Base-by-base conservation (phyloP, 2,888 invertebrate genomes). In the Orchestes rusci region DNA sequence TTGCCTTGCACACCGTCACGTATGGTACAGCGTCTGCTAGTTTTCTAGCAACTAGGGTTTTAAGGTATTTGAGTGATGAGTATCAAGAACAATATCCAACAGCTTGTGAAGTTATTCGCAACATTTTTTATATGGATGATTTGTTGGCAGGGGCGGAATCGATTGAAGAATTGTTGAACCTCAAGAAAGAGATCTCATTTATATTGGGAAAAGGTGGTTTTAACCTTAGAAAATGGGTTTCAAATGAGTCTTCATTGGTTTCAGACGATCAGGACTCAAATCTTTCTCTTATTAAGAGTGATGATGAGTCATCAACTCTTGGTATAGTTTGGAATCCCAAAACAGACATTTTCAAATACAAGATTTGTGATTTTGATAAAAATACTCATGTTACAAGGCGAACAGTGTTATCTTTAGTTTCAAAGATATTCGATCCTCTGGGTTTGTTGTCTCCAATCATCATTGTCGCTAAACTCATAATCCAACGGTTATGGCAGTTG, bases 361-460 rank as follows among this genome's bases (percentile, higher is more conserved):
- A 3, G 17, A 39, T 30, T 15, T 8, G 35, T 8, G 23, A 35
- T 16, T 16, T 42, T 16, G 16, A 18, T 8, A 42, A 10, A 8
- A 4, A 20, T 4, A 20, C 10, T 4, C 10, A n/a, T 12, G 13
- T 37, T 12, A 37, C 37, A 5, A 37, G 27, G 15, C 2, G 37
- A 2, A 16, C n/a, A 2, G 16, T 39, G 8, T 5, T 34, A 3
- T 34, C 34, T 2, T 2, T 4, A 3, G 3, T 3, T 16, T 2
- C 34, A 2, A 31, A 51, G 16, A 48, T 51, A 19, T 52, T 50
- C 20, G 48, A 48, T 20, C 44, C 48, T 1, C 20, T 48, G 2
- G 44, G 48, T 2, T 18, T 48, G 2, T 2, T 48, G 2, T 13
- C 12, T 17, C 47, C 47, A n/a, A 28, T 43, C 7, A 17, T 31